These are phyloP conservation scores for Psophia crepitans DNA, from an alignment of 2,113 vertebrate species.

Conservation along the genomic window DNA sequence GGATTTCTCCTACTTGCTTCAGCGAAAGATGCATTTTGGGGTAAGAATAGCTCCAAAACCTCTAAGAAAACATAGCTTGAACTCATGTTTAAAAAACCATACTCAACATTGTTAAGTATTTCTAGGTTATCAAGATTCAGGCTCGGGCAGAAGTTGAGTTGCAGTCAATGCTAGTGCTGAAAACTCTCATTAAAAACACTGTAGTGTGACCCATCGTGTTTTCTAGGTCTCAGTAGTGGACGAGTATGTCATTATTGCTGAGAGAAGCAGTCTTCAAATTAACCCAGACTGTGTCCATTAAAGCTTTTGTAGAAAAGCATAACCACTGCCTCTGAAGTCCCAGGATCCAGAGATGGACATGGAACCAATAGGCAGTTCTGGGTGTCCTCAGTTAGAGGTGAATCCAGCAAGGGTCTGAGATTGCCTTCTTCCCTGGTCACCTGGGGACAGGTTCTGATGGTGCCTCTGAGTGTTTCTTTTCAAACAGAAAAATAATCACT, in stretches of 20 bases:
- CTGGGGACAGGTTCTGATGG: neutral
- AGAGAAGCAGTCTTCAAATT: neutral
- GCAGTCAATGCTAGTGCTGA: neutral
- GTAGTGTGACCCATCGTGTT: neutral
- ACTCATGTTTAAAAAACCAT: neutral
- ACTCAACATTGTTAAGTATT: neutral
- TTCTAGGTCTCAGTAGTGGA: neutral
- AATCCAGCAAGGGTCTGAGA: neutral
- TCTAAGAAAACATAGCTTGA: neutral
- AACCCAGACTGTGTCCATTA: neutral
- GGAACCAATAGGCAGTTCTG: neutral
- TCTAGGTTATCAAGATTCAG: neutral
- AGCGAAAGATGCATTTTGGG: neutral
- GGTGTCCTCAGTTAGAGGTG: neutral
- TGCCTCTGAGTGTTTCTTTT: neutral
- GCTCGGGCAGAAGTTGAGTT: neutral
- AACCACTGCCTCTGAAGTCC: neutral
- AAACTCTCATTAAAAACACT: neutral
- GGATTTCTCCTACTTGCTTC: neutral
- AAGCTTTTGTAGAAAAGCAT: neutral
- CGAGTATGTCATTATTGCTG: neutral
- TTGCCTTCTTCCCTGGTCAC: neutral
- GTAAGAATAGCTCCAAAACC: neutral
- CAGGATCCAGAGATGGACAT: neutral
- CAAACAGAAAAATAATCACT: neutral